These are phyloP conservation scores for Augochlorella aurata DNA, from an alignment of 2,888 invertebrate genomes.

Conservation along the genomic window DNA sequence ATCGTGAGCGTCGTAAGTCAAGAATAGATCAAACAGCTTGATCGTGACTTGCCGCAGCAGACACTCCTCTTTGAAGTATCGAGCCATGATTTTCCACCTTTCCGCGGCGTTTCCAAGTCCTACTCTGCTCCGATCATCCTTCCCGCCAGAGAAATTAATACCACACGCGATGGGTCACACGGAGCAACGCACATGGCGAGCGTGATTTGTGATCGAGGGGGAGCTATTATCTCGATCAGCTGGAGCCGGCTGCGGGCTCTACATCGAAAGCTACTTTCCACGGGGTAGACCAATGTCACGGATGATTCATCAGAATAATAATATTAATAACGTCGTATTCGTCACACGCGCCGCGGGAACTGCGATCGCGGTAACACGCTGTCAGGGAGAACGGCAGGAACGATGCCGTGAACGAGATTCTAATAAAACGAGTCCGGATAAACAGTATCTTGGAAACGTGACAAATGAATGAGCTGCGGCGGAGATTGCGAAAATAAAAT, in stretches of 20 bases:
- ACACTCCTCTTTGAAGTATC: not conserved
- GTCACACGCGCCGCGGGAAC: not conserved
- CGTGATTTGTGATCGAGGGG: slow-evolving; percentile 12
- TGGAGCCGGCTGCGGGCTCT: slow-evolving; percentile 1
- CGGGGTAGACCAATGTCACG: slow-evolving; percentile 9
- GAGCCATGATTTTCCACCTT: not conserved
- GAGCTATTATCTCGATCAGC: slow-evolving; percentile 11
- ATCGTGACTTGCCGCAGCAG: not conserved
- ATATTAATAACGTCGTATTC: not conserved
- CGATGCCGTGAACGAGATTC: too few species aligned
- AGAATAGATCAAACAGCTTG: not conserved
- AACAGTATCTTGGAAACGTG: too few species aligned
- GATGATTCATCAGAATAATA: slow-evolving; percentile 3
- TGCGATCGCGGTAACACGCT: not conserved
- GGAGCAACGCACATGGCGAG: not conserved
- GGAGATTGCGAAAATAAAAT: too few species aligned
- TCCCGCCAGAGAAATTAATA: not conserved
- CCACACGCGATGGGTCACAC: slow-evolving; percentile 10
- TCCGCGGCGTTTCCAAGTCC: not conserved
- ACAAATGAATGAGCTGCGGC: too few species aligned
- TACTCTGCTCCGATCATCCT: not conserved
- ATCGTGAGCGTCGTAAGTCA: not conserved
- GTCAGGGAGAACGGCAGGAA: not conserved
- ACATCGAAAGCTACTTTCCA: slow-evolving; percentile 10
- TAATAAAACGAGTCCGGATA: too few species aligned